Evolutionary conservation across 2,113 vertebrate species (phyloP), one percentile per base, ranked within the genome.

Genomic region (Antechinus flavipes): DNA sequence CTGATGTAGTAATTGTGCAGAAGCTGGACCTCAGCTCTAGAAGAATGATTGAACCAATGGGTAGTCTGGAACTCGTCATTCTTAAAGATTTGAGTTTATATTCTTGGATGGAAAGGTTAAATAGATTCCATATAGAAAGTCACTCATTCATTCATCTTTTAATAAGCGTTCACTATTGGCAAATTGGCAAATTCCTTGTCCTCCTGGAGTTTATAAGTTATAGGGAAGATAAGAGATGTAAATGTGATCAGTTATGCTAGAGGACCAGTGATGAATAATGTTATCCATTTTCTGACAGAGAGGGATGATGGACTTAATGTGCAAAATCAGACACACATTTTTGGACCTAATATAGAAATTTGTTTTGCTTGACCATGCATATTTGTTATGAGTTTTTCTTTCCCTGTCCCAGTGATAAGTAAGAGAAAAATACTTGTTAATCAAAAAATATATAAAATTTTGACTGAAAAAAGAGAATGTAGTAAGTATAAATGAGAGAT

Each of bases 371-470:
- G 11, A 68, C 30, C n/a, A 19, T n/a, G 16, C n/a, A 1, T 24
- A 11, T n/a, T 47, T 94, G 55, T 25, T 35, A 93, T 11, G 14
- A n/a, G 30, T 76, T 76, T 12, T n/a, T n/a, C 11, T 68, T 6
- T n/a, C 35, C n/a, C 4, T n/a, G 42, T 5, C 6, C 54, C 61
- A 19, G 14, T n/a, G 35, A 35, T 9, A 5, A n/a, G 35, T 35
- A 76, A 58, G 58, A 61, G 58, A 61, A 61, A 76, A 76, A 76
- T 76, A n/a, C 14, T 76, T 96, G 94, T 95, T 58, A 94, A 49
- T 94, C 27, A 84, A 91, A 89, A 92, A 49, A n/a, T 58, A 95
- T 26, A 90, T 93, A 61, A 95, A 92, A 91, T 3, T 9, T 9
- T 50, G 35, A 92, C 56, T 91, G 25, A 89, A 54, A 91, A 46